Evolutionary conservation across 2,797 vertebrate genomes (phyloP).

Genomic region (Synaphobranchus kaupii): DNA sequence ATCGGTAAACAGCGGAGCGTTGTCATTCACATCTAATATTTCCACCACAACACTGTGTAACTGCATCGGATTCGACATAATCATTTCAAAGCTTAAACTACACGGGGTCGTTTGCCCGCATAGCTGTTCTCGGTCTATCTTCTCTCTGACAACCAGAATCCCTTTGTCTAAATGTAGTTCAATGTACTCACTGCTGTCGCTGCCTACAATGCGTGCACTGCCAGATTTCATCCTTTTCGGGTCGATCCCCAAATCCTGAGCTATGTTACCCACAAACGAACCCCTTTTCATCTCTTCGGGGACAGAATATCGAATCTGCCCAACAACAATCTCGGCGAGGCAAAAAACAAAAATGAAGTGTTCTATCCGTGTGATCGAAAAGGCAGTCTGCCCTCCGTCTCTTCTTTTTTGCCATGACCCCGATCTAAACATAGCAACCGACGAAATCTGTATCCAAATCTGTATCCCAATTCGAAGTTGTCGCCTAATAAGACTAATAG

Average conservation of each 20-base stretch:
- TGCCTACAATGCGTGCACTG: slow-evolving; percentile 58
- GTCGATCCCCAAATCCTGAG: slow-evolving; percentile 53
- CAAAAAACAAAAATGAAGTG: slow-evolving; percentile 14
- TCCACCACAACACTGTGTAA: slow-evolving; percentile 67
- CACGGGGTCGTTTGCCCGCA: slow-evolving; percentile 57
- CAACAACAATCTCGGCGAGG: not conserved
- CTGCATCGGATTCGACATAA: slow-evolving; percentile 72
- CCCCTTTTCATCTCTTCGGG: slow-evolving; percentile 41
- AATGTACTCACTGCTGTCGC: slow-evolving; percentile 50
- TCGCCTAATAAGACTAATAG: not conserved
- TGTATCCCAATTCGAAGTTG: not conserved
- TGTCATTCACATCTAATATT: slow-evolving; percentile 74
- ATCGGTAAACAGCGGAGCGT: slow-evolving; percentile 67
- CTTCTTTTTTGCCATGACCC: not conserved
- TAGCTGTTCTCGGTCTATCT: slow-evolving; percentile 60
- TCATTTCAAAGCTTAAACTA: slow-evolving; percentile 68
- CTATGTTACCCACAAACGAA: slow-evolving; percentile 55
- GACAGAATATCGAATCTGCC: slow-evolving; percentile 37
- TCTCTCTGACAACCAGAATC: slow-evolving; percentile 50
- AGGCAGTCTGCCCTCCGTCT: not conserved
- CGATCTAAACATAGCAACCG: not conserved
- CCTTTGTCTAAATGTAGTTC: slow-evolving; percentile 57
- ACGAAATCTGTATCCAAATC: not conserved
- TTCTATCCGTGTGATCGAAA: slow-evolving; percentile 14
- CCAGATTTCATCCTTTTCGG: slow-evolving; percentile 39